Conservation (phyloP, 2,113 vertebrate genomes). For the Syngnathus floridae region DNA sequence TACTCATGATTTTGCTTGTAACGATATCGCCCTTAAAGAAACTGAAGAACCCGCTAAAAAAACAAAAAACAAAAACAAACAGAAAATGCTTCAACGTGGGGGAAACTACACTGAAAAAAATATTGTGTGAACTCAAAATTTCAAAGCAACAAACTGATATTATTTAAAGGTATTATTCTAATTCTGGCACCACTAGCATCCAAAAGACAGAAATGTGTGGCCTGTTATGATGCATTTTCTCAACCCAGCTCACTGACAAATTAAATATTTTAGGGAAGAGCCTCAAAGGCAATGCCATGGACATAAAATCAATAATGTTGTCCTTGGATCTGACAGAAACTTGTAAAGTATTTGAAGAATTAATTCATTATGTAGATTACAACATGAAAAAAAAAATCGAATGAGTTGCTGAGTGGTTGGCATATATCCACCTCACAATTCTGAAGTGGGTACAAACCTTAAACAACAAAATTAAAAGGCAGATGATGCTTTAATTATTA, state of each 20-base stretch:
- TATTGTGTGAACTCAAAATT: too few species aligned
- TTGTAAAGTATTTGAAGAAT: background rate
- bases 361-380: background rate
- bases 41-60: too few species aligned
- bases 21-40: too few species aligned
- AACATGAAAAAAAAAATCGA: background rate
- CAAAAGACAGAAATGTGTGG: background rate
- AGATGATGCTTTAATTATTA: background rate
- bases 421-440: background rate
- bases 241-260: background rate
- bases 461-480: background rate
- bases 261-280: background rate
- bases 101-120: too few species aligned
- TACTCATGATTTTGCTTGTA: background rate
- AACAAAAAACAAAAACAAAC: too few species aligned
- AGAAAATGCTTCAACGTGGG: too few species aligned
- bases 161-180: background rate
- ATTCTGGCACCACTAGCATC: background rate
- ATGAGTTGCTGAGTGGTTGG: background rate
- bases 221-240: background rate
- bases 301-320: background rate
- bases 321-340: background rate
- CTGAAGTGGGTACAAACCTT: background rate
- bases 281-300: background rate
- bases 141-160: background rate